phyloP scores from a whole-genome alignment of 1,140 invertebrate species.

The Oryzaephilus surinamensis region DNA sequence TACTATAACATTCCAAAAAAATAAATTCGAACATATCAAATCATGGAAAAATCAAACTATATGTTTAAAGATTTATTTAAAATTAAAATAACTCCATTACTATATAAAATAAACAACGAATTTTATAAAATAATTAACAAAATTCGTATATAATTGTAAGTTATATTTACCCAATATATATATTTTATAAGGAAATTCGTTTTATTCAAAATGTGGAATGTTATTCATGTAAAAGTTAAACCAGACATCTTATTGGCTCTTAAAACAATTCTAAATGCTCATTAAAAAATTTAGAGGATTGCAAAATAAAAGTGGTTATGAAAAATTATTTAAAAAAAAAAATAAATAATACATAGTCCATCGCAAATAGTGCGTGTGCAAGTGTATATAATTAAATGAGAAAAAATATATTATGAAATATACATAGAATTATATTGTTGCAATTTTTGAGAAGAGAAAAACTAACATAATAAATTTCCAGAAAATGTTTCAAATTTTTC shows the following conservation, averaged over 20 bases:
- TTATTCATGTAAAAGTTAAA: conserved; percentile 7
- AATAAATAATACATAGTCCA: conserved; percentile 17
- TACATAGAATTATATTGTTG: conserved; percentile 10
- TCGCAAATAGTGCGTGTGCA: conserved; percentile 24
- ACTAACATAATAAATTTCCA: not conserved
- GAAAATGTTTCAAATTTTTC: no score
- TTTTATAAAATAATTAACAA: no score
- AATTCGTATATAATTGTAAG: no score
- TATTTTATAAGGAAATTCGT: no score
- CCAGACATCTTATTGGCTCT: no score
- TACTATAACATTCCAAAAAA: no score
- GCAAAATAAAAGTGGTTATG: conserved; percentile 20
- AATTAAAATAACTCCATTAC: no score
- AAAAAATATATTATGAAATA: conserved; percentile 7
- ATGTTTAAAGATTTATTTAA: no score
- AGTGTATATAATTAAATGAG: conserved; percentile 24
- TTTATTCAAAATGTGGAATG: conserved; percentile 4
- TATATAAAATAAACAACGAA: no score
- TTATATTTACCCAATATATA: no score
- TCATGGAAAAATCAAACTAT: no score
- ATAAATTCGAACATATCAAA: no score
- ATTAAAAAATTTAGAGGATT: conserved; percentile 22
- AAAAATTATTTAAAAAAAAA: not conserved
- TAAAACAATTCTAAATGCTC: conserved; percentile 35
- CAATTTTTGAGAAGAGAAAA: conserved; percentile 3